Base-by-base conservation (phyloP, 2,113 vertebrate genomes). In the Hypocryptadius cinnamomeus region DNA sequence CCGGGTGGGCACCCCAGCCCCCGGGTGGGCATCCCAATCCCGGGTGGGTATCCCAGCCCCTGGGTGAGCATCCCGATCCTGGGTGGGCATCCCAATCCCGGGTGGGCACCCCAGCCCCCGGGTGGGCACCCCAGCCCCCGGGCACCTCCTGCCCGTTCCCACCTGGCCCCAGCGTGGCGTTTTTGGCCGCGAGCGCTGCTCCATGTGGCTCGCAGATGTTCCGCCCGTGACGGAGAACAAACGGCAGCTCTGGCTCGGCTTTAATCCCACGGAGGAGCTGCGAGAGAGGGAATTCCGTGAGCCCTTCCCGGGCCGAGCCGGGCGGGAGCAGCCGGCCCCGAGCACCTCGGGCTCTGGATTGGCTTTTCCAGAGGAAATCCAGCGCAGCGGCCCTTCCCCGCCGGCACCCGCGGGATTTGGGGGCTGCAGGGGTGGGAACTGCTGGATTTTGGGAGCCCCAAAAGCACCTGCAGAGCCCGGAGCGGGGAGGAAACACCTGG, bases 151-250 rank as follows among this genome's bases (percentile, higher is more conserved):
- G 31, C n/a, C 69, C 5, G 0, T 23, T 23, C 68, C 74, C 87
- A 79, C 37, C 91, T 83, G 85, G 74, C 45, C 54, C 53, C 63
- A 2, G 50, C 40, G 8, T 1, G 11, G 40, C 19, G 40, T 42
- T 12, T 28, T 3, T 28, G 87, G 85, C 89, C 6, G 2, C 35
- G n/a, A n/a, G 56, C n/a, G 23, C 79, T 0, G 5, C 4, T 3
- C 92, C 95, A 96, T 90, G 88, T 94, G 96, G 85, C 11, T 63
- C 27, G 1, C 95, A 96, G 59, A 66, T 94, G 91, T 92, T 33
- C 18, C 3, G 51, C 27, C 88, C 16, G 6, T 63, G 69, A 9
- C 0, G 9, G 51, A 48, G 87, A 79, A 60, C 69, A 72, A 95
- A 45, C 45, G 2, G 50, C 47, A 13, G 74, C 65, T 10, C 39